Conservation (phyloP, 1,140 invertebrate species). For the Apolygus lucorum region DNA sequence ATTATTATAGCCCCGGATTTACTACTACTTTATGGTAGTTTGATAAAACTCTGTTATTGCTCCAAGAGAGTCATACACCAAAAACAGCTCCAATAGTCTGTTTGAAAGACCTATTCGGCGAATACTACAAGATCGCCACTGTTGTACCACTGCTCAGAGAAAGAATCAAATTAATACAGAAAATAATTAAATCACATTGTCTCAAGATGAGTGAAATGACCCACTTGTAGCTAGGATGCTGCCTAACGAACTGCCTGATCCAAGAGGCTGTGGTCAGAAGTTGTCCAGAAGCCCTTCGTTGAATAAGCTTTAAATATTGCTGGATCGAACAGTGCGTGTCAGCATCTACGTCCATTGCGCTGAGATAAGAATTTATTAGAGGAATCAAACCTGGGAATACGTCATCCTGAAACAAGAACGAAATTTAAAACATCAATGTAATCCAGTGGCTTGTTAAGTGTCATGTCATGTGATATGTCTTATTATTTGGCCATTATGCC, state of each 20-base stretch:
- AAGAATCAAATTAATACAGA: too few relatives aligned
- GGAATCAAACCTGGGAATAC: slow-evolving; percentile 92
- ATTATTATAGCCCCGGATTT: too few relatives aligned
- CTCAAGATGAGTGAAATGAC: too few relatives aligned
- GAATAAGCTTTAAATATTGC: slow-evolving; percentile 93
- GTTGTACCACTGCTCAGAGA: not conserved
- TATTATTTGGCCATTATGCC: too few relatives aligned
- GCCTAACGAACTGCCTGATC: slow-evolving; percentile 82
- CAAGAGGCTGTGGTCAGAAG: slow-evolving; percentile 80
- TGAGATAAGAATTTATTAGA: slow-evolving; percentile 85
- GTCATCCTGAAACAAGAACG: slow-evolving; percentile 52
- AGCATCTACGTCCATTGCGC: slow-evolving; percentile 88
- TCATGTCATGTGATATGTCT: too few relatives aligned
- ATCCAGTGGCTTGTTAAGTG: not conserved
- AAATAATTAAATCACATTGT: too few relatives aligned
- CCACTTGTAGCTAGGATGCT: slow-evolving; percentile 83
- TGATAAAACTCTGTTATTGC: too few relatives aligned
- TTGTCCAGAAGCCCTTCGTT: slow-evolving; percentile 77
- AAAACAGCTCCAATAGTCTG: too few relatives aligned
- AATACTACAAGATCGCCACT: not conserved
- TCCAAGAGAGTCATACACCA: too few relatives aligned
- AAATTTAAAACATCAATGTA: slow-evolving; percentile 22
- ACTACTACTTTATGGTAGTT: too few relatives aligned
- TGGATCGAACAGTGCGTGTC: slow-evolving; percentile 94
- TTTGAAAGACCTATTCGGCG: not conserved